Evolutionary conservation across 2,113 vertebrate genomes (phyloP).

Genomic region (Merops nubicus): DNA sequence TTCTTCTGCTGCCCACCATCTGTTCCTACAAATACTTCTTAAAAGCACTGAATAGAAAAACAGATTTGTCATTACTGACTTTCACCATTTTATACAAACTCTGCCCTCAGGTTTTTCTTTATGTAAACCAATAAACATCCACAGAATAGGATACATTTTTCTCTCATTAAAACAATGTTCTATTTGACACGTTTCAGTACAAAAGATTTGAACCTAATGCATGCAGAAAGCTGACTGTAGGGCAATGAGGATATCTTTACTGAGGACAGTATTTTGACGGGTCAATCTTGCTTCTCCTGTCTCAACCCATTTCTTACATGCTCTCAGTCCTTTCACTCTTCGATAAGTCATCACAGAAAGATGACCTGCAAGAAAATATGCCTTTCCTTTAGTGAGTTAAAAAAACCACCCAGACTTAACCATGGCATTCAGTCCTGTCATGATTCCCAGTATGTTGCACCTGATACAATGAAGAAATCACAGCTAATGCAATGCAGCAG

Average conservation of each 20-base stretch:
- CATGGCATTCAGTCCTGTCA: neutral
- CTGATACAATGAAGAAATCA: neutral
- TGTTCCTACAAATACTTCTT: slow-evolving; percentile 46
- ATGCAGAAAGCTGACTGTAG: neutral
- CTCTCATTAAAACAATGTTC: neutral
- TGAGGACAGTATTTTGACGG: neutral
- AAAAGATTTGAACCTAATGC: neutral
- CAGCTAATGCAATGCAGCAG: neutral
- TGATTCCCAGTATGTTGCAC: neutral
- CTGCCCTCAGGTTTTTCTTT: neutral
- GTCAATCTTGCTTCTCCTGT: neutral
- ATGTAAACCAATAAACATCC: neutral
- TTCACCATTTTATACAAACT: neutral
- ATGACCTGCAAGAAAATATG: neutral
- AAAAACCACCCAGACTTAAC: neutral
- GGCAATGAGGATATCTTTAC: neutral
- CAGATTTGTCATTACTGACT: slow-evolving; percentile 30
- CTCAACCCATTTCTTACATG: neutral
- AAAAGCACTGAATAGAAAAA: slow-evolving; percentile 34
- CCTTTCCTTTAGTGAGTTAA: neutral
- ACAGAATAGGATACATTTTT: neutral
- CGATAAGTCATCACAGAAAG: neutral
- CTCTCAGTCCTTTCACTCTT: neutral
- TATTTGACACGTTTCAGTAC: neutral
- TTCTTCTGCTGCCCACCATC: slow-evolving; percentile 61